Evolutionary conservation across 2,797 vertebrate species (phyloP).

Genomic region (Allobates femoralis): DNA sequence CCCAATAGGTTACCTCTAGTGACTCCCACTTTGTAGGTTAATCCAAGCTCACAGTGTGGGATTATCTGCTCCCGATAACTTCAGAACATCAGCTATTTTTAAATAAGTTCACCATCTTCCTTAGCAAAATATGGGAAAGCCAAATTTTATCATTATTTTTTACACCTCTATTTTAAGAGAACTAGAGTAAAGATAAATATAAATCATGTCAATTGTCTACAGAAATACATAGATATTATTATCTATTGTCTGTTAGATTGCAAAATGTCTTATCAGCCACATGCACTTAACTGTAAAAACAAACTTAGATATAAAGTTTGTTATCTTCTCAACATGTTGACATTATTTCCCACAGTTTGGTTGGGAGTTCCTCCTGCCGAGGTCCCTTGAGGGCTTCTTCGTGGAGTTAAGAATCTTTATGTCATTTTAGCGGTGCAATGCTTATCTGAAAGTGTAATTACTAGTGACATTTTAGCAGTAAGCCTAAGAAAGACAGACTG

Average conservation of each 20-base stretch:
- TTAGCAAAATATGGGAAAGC: neutral
- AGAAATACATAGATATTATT: neutral
- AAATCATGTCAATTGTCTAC: neutral
- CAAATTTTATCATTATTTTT: neutral
- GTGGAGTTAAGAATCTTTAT: conserved; percentile 34
- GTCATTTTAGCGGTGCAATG: conserved; percentile 30
- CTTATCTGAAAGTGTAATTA: conserved; percentile 45
- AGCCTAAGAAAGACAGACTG: conserved; percentile 12
- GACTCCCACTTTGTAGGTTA: neutral
- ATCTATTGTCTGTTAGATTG: neutral
- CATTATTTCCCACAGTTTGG: neutral
- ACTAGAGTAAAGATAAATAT: neutral
- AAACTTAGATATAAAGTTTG: neutral
- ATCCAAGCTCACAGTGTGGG: neutral
- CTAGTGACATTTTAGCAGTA: conserved; percentile 50
- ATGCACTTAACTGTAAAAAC: neutral
- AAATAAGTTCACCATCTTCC: neutral
- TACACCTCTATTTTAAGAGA: neutral
- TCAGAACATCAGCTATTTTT: neutral
- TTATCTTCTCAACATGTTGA: conserved; percentile 14
- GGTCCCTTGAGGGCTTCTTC: conserved; percentile 6
- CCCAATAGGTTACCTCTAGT: neutral
- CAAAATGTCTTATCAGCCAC: neutral
- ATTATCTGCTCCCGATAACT: neutral
- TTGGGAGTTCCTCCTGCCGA: neutral